These are phyloP conservation scores for Sebastes hubbsi DNA, from an alignment of 2,797 vertebrate species.

Conservation along the genomic window DNA sequence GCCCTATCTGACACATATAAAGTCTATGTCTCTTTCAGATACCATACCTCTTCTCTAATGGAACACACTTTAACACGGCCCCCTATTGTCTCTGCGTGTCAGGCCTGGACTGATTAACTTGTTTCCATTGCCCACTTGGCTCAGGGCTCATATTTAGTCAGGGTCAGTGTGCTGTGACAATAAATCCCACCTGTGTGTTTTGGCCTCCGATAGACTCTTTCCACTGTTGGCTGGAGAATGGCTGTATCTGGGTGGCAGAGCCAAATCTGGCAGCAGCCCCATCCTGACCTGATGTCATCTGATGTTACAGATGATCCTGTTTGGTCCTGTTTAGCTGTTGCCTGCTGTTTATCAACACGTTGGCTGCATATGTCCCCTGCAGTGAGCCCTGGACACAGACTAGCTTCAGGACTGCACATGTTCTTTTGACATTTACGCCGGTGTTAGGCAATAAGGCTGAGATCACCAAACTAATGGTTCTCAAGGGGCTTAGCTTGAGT, in stretches of 20 bases:
- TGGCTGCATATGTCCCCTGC: slow-evolving; percentile 19
- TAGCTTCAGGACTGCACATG: slow-evolving; percentile 1
- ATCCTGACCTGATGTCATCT: slow-evolving; percentile 51
- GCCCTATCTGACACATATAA: background rate
- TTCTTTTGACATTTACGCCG: slow-evolving; percentile 11
- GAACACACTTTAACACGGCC: slow-evolving; percentile 16
- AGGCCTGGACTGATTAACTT: slow-evolving; percentile 55
- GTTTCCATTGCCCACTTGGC: slow-evolving; percentile 62
- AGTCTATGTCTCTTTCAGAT: slow-evolving; percentile 12
- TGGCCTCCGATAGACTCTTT: slow-evolving; percentile 50
- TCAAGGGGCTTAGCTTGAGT: slow-evolving; percentile 24
- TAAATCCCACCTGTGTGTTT: slow-evolving; percentile 69
- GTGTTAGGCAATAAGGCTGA: slow-evolving; percentile 47
- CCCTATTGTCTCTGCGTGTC: slow-evolving; percentile 33
- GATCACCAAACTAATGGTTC: slow-evolving; percentile 21
- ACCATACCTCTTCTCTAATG: slow-evolving; percentile 21
- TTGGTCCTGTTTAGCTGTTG: slow-evolving; percentile 38
- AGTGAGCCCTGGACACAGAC: slow-evolving; percentile 4
- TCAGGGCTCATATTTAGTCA: slow-evolving; percentile 49
- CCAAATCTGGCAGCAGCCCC: slow-evolving; percentile 48
- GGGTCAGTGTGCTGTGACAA: slow-evolving; percentile 57
- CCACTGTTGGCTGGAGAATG: slow-evolving; percentile 37
- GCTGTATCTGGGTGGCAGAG: slow-evolving; percentile 36
- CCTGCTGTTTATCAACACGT: slow-evolving; percentile 51
- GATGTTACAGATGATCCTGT: slow-evolving; percentile 36